Base-by-base conservation (phyloP, 2,113 vertebrate species). In the Raja brachyura region DNA sequence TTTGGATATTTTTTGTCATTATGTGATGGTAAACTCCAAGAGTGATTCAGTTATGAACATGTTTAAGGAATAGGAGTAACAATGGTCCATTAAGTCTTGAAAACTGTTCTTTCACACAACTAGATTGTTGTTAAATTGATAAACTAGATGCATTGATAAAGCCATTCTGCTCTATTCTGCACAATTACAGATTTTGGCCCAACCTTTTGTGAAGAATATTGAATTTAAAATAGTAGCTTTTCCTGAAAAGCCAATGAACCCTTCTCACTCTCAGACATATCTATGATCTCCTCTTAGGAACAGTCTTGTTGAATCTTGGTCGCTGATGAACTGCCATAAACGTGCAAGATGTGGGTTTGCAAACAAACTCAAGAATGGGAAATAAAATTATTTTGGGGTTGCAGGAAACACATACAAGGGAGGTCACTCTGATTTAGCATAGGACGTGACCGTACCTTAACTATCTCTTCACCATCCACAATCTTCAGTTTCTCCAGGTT, bases 391-490 rank as follows among this genome's bases (percentile, higher is more conserved):
- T 13, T n/a, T 2, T 10, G 4, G 4, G 0, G 28, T 3, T 56
- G 6, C 11, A 14, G 10, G 31, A 59, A 63, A 5, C 25, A 28
- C 16, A 28, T n/a, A 31, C 1, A 31, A 31, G 1, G 1, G 22
- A 1, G 54, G 56, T 10, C 20, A 56, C 22, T 28, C 7, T 11
- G 22, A 63, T 31, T 63, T 5, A 86, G 28, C 5, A 16, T 14
- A 16, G 31, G 25, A 33, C 39, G 9, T 74, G 54, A 93, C 88
- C 93, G 93, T 93, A 99, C 99, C 98, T 99, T 99, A 86, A 99
- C 98, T 92, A 99, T 98, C 95, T 99, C 98, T 94, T 99, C 99
- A 90, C 99, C 99, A 95, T 99, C 98, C 92, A 99, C 98, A 61
- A 98, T 96, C 96, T 98, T 99, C 93, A 99, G 94, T 93, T 98